These are phyloP conservation scores for Antedon bifida DNA, from an alignment of 35 echinoderm and acorn worm genomes.

Conservation along the genomic window DNA sequence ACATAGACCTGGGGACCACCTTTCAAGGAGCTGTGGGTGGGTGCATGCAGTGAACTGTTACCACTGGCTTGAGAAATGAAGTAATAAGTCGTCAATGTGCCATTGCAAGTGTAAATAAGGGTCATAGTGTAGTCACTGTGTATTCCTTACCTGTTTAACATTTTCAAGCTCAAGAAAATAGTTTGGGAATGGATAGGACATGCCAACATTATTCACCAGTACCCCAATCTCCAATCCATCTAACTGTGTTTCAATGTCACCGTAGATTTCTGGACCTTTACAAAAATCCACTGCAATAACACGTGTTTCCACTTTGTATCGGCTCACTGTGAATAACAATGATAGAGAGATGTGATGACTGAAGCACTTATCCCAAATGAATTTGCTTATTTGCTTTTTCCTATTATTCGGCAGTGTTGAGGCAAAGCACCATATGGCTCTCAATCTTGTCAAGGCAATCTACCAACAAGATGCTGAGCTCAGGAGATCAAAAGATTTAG, in stretches of 20 bases:
- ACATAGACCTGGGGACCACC: too few relatives aligned
- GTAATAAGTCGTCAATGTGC: too few relatives aligned
- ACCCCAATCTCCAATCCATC: conserved; percentile 60
- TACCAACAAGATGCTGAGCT: too few relatives aligned
- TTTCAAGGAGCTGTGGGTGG: too few relatives aligned
- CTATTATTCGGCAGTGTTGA: too few relatives aligned
- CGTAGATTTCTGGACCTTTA: conserved; percentile 38
- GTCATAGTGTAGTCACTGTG: not conserved
- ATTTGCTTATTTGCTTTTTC: too few relatives aligned
- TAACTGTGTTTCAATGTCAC: conserved; percentile 19
- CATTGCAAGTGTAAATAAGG: not conserved
- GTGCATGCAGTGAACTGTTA: too few relatives aligned
- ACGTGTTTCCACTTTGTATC: conserved; percentile 69
- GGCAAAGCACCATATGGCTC: too few relatives aligned
- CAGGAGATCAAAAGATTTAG: too few relatives aligned
- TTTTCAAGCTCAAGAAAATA: conserved; percentile 53
- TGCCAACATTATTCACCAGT: conserved; percentile 90
- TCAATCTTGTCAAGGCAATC: too few relatives aligned
- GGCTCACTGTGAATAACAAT: conserved; percentile 29
- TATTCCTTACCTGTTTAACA: conserved; percentile 31
- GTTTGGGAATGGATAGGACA: conserved; percentile 47
- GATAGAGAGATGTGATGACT: not conserved
- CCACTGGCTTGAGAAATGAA: not conserved
- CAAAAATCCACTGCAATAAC: conserved; percentile 61
- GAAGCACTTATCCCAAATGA: too few relatives aligned